Base-by-base conservation (phyloP, 92 coral and sea anemone genomes). In the Parazoanthus swiftii region DNA sequence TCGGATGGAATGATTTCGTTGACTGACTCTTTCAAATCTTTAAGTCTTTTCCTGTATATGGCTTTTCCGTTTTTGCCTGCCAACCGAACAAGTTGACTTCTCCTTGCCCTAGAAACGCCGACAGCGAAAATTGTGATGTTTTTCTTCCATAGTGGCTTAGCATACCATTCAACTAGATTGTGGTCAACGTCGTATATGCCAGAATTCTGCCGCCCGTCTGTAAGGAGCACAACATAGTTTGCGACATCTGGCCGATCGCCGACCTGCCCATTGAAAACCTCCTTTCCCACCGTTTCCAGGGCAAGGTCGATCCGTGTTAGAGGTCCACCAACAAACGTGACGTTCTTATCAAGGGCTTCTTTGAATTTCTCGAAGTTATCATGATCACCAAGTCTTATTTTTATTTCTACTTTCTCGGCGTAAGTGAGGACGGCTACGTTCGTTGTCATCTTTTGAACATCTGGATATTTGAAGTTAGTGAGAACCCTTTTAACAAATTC, bases 31-130 rank as follows among this genome's bases (percentile, higher is more conserved):
- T 84, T 84, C 35, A 84, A 48, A 74, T 84, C 87, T 29, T 50
- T 11, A 14, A 84, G 87, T 15, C 13, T 43, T 71, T 35, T 84
- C 74, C 66, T 72, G 42, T 84, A 84, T 42, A 84, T 84, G 63
- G 87, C 87, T 71, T 71, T 84, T 71, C 87, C 87, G 25, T 66
- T 84, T 84, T 84, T 84, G 14, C 87, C 87, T 1, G 87, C 87
- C 63, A 84, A 1, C 66, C 68, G 87, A 43, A 14, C 9, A 20
- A 84, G 79, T 48, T 84, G 87, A 23, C 3, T 6, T 16, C 13
- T 46, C 67, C 51, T 46, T 33, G 87, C 87, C 15, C 39, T 1
- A n/a, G 66, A 46, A 7, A 84, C 87, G 29, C 87, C 87, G 65
- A 84, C 46, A 23, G 87, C 87, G 43, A 84, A 84, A 29, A 84